A percentile compares a stretch with the other conserved stretches of the same genome.
phyloP scores from a whole-genome alignment of 2,113 vertebrate species.

The Leucosticte australis region DNA sequence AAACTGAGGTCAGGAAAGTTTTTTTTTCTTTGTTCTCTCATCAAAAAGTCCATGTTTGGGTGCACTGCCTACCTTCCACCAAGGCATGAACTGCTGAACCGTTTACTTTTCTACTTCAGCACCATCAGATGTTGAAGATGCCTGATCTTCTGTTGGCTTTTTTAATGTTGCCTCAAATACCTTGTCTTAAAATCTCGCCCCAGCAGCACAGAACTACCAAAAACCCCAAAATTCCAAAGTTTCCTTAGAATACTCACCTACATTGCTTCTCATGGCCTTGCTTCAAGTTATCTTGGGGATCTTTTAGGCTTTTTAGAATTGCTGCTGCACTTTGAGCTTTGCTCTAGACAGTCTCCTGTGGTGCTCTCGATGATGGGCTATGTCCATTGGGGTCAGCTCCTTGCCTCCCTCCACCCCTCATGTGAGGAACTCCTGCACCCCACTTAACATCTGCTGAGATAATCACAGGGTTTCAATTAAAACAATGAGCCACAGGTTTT shows the following conservation, averaged over 20 bases:
- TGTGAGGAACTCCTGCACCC: conserved; percentile 8
- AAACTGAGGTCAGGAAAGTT: background rate
- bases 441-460: conserved; percentile 1
- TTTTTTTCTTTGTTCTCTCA: background rate
- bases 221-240: background rate
- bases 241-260: conserved; percentile 3
- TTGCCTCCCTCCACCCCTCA: background rate
- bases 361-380: background rate
- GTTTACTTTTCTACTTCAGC: background rate
- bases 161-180: background rate
- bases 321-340: background rate
- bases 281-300: conserved; percentile 16
- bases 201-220: background rate
- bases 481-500: background rate
- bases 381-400: conserved; percentile 17
- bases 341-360: conserved; percentile 20
- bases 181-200: background rate
- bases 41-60: background rate
- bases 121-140: background rate
- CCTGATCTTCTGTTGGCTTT: background rate
- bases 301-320: background rate
- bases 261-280: conserved; percentile 41
- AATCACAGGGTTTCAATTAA: background rate
- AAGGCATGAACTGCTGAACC: background rate
- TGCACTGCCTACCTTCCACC: background rate